Evolutionary conservation across 1,140 invertebrate genomes (phyloP).

Genomic region (Heliconius nattereri): DNA sequence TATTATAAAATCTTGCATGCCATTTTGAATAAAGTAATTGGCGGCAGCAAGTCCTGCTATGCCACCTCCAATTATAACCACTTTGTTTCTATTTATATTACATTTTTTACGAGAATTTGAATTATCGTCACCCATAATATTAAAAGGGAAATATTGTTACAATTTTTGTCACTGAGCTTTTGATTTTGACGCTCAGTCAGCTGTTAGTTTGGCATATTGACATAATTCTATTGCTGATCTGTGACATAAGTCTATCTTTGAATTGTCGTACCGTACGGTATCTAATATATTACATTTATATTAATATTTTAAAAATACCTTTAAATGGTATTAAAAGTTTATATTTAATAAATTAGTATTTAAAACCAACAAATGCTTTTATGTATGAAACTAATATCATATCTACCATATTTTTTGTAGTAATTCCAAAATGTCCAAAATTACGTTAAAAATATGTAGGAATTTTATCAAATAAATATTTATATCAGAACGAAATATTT

Average conservation of each 20-base stretch:
- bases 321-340: not conserved
- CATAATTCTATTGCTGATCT: constrained; percentile 3
- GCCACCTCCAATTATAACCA: constrained; percentile 92
- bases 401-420: no score
- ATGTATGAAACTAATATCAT: no score
- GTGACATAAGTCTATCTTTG: constrained; percentile 3
- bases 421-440: no score
- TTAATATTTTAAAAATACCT: not conserved
- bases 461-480: no score
- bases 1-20: constrained; percentile 89
- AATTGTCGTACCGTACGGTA: not conserved
- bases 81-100: constrained; percentile 83
- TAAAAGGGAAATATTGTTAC: constrained; percentile 58
- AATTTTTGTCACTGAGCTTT: constrained; percentile 64
- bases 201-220: constrained; percentile 46
- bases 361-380: no score
- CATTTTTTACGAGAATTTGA: constrained; percentile 77
- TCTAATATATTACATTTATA: not conserved
- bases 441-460: no score
- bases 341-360: not conserved
- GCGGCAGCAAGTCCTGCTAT: constrained; percentile 93
- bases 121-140: constrained; percentile 77
- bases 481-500: no score
- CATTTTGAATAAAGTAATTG: constrained; percentile 91
- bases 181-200: constrained; percentile 77